Evolutionary conservation across 2,888 invertebrate species (phyloP).

Genomic region (Cyclophora punctaria): DNA sequence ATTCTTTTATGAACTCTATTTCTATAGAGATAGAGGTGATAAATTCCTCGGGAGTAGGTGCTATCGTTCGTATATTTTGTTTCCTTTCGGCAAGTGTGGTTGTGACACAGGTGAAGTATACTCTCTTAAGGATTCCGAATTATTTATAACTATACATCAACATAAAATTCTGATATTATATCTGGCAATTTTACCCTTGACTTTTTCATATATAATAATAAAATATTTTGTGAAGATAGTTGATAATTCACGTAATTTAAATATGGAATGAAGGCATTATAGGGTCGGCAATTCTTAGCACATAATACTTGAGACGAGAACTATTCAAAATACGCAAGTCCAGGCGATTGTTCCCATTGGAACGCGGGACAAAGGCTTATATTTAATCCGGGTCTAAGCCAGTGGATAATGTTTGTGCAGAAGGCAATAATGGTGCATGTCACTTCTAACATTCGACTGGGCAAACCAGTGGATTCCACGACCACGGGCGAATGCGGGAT

Average conservation of each 20-base stretch:
- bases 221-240: no score
- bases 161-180: no score
- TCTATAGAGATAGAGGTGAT: conserved; percentile 33
- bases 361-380: conserved; percentile 29
- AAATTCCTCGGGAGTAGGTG: conserved; percentile 11
- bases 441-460: conserved; percentile 60
- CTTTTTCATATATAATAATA: no score
- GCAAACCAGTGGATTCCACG: conserved; percentile 41
- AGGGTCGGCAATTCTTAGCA: neutral
- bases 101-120: conserved; percentile 25
- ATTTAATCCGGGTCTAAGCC: conserved; percentile 26
- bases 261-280: conserved; percentile 8
- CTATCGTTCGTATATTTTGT: conserved; percentile 27
- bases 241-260: conserved; percentile 2
- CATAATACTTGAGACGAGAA: conserved; percentile 4
- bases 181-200: no score
- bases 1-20: conserved; percentile 39
- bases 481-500: conserved; percentile 13
- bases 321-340: conserved; percentile 16
- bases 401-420: conserved; percentile 57
- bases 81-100: conserved; percentile 24
- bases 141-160: conserved; percentile 3
- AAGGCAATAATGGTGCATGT: conserved; percentile 66
- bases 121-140: conserved; percentile 9
- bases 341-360: conserved; percentile 13